A percentile compares a stretch with the other conserved stretches of the same genome.
Conservation (phyloP, 2,113 vertebrate genomes). For the Bucco capensis region DNA sequence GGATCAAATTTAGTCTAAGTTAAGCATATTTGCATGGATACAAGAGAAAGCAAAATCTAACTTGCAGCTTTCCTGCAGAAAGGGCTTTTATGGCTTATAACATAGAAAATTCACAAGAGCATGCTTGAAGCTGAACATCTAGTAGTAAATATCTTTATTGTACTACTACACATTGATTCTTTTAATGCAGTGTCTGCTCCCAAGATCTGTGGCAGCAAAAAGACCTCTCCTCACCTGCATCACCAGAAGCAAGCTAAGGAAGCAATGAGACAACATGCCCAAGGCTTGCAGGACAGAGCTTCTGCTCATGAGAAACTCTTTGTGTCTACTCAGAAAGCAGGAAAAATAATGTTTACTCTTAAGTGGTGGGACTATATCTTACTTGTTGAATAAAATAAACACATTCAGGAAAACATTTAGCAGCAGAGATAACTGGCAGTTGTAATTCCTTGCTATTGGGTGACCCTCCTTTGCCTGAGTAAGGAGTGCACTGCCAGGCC, state of each 20-base stretch:
- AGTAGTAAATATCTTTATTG: background rate
- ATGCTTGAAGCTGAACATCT: background rate
- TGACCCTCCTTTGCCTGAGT: conserved; percentile 21
- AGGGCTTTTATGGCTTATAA: conserved; percentile 41
- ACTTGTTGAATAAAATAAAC: background rate
- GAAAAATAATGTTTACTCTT: conserved; percentile 9
- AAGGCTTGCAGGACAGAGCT: background rate
- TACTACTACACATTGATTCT: background rate
- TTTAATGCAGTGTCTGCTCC: background rate
- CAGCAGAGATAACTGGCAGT: background rate
- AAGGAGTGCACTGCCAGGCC: background rate
- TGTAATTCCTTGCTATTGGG: background rate
- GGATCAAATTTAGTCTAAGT: background rate
- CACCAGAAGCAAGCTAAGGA: background rate
- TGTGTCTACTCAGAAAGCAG: background rate
- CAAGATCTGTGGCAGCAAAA: background rate
- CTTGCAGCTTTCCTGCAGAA: background rate
- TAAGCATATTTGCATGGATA: background rate
- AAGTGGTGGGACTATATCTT: background rate
- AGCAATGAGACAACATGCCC: background rate
- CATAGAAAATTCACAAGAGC: background rate
- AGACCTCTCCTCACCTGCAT: background rate
- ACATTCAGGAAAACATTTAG: background rate
- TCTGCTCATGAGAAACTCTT: background rate
- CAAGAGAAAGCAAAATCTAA: background rate